phyloP scores from a whole-genome alignment of 1,140 invertebrate species.

The Hydropsyche tenuis region DNA sequence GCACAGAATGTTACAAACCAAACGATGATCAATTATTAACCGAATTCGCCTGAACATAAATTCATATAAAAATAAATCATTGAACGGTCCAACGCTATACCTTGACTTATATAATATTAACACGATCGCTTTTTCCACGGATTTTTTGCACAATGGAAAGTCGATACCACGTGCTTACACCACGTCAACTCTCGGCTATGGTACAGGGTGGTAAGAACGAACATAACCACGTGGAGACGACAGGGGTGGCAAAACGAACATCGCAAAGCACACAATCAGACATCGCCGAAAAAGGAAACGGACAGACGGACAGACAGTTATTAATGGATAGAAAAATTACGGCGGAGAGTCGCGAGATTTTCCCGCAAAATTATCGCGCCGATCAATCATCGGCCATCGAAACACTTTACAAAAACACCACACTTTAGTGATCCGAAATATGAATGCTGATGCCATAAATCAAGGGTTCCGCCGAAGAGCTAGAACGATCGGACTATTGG shows the following conservation, averaged over 20 bases:
- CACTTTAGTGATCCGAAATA: constrained; percentile 2
- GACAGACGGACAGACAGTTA: constrained; percentile 62
- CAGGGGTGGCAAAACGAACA: constrained; percentile 50
- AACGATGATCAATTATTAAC: too few relatives aligned
- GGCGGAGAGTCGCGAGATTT: constrained; percentile 48
- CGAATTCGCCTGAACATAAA: too few relatives aligned
- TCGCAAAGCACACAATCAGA: constrained; percentile 52
- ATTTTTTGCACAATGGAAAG: too few relatives aligned
- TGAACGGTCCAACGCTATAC: too few relatives aligned
- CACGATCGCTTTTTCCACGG: too few relatives aligned
- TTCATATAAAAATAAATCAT: too few relatives aligned
- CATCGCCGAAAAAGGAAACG: constrained; percentile 57
- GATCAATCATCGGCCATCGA: too few relatives aligned
- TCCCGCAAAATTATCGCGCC: constrained; percentile 32
- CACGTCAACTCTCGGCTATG: not conserved
- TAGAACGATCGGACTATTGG: too few relatives aligned
- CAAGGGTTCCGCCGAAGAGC: not conserved
- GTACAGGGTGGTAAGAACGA: not conserved
- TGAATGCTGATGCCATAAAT: constrained; percentile 9
- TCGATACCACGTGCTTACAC: not conserved
- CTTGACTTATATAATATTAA: too few relatives aligned
- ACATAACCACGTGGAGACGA: not conserved
- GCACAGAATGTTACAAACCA: too few relatives aligned
- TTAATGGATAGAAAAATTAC: constrained; percentile 63
- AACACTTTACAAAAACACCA: not conserved